These are phyloP conservation scores for Andricus quercusramuli DNA, from an alignment of 2,888 invertebrate species.

Conservation along the genomic window DNA sequence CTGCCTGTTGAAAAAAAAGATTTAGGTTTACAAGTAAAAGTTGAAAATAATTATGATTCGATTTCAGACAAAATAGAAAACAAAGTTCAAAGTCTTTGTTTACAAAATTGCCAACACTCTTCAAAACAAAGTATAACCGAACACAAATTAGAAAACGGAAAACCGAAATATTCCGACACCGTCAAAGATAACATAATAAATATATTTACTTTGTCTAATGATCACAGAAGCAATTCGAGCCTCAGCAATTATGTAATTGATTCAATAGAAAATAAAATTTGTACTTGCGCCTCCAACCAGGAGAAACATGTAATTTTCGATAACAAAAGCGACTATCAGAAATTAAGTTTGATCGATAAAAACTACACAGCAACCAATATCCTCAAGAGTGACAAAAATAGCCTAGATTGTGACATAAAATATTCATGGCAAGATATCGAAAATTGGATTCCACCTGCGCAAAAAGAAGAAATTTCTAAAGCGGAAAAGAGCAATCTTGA, in stretches of 20 bases:
- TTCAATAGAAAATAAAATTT: background rate
- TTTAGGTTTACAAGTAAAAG: background rate
- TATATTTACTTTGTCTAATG: background rate
- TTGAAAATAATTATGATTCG: background rate
- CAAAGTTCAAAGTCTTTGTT: background rate
- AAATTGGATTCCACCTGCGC: conserved; percentile 56
- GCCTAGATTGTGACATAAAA: conserved; percentile 41
- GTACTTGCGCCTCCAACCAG: background rate
- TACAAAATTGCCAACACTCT: background rate
- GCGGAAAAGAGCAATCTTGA: conserved; percentile 8
- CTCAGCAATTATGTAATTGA: background rate
- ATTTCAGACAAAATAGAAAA: no score
- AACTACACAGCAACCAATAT: background rate
- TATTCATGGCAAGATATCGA: conserved; percentile 60
- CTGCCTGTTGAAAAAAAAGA: background rate
- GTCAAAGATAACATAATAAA: background rate
- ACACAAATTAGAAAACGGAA: background rate
- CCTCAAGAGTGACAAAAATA: background rate
- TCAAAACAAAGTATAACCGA: background rate
- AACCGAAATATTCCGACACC: background rate
- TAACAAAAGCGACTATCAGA: no score
- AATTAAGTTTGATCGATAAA: background rate
- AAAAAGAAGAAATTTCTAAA: conserved; percentile 47
- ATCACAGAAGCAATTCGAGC: background rate
- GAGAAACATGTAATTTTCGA: background rate